Conservation (phyloP, 2,888 invertebrate genomes). For the Microctonus aethiopoides region DNA sequence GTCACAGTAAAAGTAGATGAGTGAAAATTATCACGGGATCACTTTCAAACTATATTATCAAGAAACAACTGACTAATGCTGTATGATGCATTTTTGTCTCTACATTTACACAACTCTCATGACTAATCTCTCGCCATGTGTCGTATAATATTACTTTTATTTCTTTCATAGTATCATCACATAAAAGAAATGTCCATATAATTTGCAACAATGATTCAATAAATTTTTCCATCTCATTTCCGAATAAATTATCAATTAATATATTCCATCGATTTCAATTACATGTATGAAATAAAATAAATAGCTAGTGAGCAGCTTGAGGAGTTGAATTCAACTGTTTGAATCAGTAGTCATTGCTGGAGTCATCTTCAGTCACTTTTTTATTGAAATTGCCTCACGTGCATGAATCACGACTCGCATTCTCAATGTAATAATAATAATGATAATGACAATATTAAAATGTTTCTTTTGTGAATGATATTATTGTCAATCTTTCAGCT, state of each 20-base stretch:
- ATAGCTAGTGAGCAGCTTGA: not conserved
- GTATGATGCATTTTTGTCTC: not conserved
- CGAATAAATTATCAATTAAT: not conserved
- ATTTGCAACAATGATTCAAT: too few species aligned
- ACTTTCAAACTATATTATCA: slow-evolving; percentile 13
- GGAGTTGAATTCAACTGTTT: not conserved
- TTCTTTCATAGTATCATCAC: slow-evolving; percentile 20
- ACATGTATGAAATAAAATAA: not conserved
- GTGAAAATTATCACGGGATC: not conserved
- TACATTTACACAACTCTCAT: slow-evolving; percentile 34
- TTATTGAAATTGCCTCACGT: slow-evolving; percentile 9
- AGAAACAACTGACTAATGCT: slow-evolving; percentile 54
- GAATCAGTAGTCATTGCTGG: not conserved
- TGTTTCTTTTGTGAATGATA: not conserved
- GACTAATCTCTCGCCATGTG: slow-evolving; percentile 48
- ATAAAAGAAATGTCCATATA: not conserved
- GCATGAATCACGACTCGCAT: slow-evolving; percentile 16
- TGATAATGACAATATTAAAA: not conserved
- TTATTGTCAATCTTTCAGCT: not conserved
- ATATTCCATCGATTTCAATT: not conserved
- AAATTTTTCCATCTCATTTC: not conserved
- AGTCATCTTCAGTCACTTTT: not conserved
- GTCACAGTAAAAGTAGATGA: not conserved
- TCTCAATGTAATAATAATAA: not conserved
- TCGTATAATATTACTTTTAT: not conserved